Base-by-base conservation (phyloP, 2,888 invertebrate species). In the Orthosia cruda region DNA sequence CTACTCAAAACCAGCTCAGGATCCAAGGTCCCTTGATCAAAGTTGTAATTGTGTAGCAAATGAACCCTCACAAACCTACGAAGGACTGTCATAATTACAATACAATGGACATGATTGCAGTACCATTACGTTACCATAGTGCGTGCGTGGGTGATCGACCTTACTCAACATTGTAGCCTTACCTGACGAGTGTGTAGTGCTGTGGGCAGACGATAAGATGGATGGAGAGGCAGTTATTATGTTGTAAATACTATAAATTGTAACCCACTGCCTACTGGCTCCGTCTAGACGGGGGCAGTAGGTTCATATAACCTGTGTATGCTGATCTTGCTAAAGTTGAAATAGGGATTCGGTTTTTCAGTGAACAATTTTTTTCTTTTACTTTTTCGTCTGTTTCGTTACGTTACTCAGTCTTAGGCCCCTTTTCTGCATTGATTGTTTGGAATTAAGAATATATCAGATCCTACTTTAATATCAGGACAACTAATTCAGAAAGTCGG, bases 141-240 rank as follows among this genome's bases (percentile, higher is more conserved):
- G 64, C 71, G 61, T 47, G 65, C 32, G 85, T 85, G 74, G 85
- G 85, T 57, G 64, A 32, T 55, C 40, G 79, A 67, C 82, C 80
- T 87, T 85, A 85, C 77, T 15, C 67, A 78, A 84, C 54, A 20
- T 57, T 68, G 57, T 26, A 62, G 65, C 62, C 74, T 69, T 61
- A 61, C 50, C 69, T 59, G 20, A 55, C 13, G 13, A 55, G 23
- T 70, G 71, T 52, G 47, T 52, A 49, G 18, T 0, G 32, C 50
- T 54, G 85, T 85, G 85, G 85, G 85, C 74, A 78, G 85, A 76
- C n/a, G 57, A 47, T 50, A 54, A 84, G 84, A 84, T 84, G 59
- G 52, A 84, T 83, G 59, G 59, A 12, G 66, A 63, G 13, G 59
- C 57, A 23, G 55, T 80, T 66, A 82, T 77, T 66, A 77, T 68